Evolutionary conservation across 2,888 invertebrate species (phyloP), one percentile per base, ranked within the genome.

Genomic region (Ormyrus nitidulus): DNA sequence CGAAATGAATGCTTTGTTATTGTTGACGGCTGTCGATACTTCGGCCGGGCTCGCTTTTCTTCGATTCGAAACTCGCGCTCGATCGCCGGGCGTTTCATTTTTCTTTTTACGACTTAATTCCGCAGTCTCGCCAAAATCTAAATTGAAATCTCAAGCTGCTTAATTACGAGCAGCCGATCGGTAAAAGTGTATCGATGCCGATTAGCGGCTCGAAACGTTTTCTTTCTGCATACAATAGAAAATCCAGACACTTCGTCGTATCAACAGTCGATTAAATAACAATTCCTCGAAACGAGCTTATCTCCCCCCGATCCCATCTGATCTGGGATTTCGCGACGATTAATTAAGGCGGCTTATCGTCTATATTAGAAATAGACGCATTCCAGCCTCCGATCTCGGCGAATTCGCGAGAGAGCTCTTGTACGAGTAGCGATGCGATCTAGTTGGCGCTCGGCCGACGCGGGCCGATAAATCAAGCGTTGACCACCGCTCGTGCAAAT

Each of bases 371-470:
- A 8, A n/a, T 13, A n/a, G 13, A 56, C 4, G 13, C 34, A 56
- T n/a, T 56, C 56, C n/a, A 56, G n/a, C 13, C 9, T 5, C 53
- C 11, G 11, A 53, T 10, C 3, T 5, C 53, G 11, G 3, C 8
- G 53, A 53, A 5, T 4, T 56, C 13, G 10, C 10, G 10, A 0
- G 53, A 53, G 10, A 56, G 56, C n/a, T 56, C 5, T n/a, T n/a
- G 0, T 53, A 53, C 8, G 5, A 2, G 4, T 34, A 0, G 34
- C 46, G 11, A 10, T 7, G 49, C 46, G 74, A 65, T 74, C 74
- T 65, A 74, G 56, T 74, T 74, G 74, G 74, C 74, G 9, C 10
- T 9, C 11, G n/a, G 53, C 69, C 69, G 51, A n/a, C 10, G 9
- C 46, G 56, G 46, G 9, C 46, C 74, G n/a, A 73, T 62, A 62